Evolutionary conservation across 2,888 invertebrate species (phyloP), one percentile per base, ranked within the genome.

Genomic region (Phaedon cochleariae): DNA sequence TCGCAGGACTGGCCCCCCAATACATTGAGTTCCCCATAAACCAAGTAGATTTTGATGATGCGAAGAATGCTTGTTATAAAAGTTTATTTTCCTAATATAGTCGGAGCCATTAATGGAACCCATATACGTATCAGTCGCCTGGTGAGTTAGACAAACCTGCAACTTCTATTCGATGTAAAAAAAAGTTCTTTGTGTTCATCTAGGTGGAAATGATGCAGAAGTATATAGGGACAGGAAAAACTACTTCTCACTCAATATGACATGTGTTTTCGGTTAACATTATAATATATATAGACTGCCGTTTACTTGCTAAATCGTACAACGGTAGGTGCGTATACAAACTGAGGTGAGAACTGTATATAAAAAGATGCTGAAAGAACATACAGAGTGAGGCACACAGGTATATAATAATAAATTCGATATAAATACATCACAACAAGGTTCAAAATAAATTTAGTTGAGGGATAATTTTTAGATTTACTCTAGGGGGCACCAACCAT

Each of bases 231-330:
- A 64, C 45, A 21, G 63, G 46, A 58, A 59, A 64, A 18, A 10
- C 9, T 59, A 49, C 41, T 64, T 64, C 31, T 64, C 64, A n/a
- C 37, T 64, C 6, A 63, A 63, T 55, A 22, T 46, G 15, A n/a
- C n/a, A n/a, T n/a, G n/a, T n/a, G n/a, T n/a, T n/a, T n/a, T n/a
- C n/a, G n/a, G n/a, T n/a, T n/a, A n/a, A n/a, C n/a, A n/a, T n/a
- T n/a, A n/a, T n/a, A n/a, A n/a, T n/a, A n/a, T n/a, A n/a, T n/a
- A n/a, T n/a, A n/a, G n/a, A n/a, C n/a, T n/a, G n/a, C n/a, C n/a
- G n/a, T n/a, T n/a, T n/a, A n/a, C n/a, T n/a, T n/a, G n/a, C n/a
- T n/a, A n/a, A n/a, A n/a, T n/a, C n/a, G n/a, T n/a, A n/a, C n/a
- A n/a, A n/a, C n/a, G n/a, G n/a, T n/a, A n/a, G n/a, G n/a, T n/a